These are phyloP conservation scores for Apostichopus parvimensis DNA, from an alignment of 35 echinoderm and acorn worm genomes.

Conservation along the genomic window DNA sequence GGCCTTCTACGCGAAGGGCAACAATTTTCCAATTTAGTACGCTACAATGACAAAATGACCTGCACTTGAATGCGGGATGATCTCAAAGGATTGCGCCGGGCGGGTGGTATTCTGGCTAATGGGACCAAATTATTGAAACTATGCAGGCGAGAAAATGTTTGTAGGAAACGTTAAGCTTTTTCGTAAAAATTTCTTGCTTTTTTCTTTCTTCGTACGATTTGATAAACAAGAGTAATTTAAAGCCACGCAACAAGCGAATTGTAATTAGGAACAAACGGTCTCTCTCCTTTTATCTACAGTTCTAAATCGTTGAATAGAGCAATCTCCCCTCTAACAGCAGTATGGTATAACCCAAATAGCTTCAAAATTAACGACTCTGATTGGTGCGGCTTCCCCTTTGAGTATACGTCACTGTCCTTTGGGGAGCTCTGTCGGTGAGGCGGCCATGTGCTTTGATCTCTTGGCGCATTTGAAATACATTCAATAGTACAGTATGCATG, in stretches of 20 bases:
- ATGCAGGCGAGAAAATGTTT: conserved; percentile 21
- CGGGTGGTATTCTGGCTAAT: conserved; percentile 51
- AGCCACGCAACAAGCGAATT: background rate
- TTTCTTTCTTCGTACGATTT: background rate
- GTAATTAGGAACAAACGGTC: background rate
- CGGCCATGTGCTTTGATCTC: conserved; percentile 99
- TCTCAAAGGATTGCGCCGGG: conserved; percentile 52
- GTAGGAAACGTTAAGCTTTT: background rate
- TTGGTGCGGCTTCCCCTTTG: conserved; percentile 99
- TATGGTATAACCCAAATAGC: conserved; percentile 53
- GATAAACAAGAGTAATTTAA: background rate
- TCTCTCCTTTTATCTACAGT: background rate
- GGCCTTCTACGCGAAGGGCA: conserved; percentile 55
- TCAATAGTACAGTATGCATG: conserved; percentile 49
- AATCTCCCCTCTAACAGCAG: conserved; percentile 17
- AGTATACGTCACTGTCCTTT: conserved; percentile 99
- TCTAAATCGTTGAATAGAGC: background rate
- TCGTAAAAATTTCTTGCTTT: background rate
- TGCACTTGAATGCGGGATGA: conserved; percentile 49
- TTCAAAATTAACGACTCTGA: conserved; percentile 57
- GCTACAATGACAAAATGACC: conserved; percentile 68
- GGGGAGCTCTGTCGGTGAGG: conserved; percentile 95
- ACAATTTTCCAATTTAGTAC: conserved; percentile 66
- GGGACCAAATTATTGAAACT: conserved; percentile 30
- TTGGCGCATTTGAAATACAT: conserved; percentile 91